Conservation (phyloP, 2,888 invertebrate genomes). For the Diplolepis rosae region DNA sequence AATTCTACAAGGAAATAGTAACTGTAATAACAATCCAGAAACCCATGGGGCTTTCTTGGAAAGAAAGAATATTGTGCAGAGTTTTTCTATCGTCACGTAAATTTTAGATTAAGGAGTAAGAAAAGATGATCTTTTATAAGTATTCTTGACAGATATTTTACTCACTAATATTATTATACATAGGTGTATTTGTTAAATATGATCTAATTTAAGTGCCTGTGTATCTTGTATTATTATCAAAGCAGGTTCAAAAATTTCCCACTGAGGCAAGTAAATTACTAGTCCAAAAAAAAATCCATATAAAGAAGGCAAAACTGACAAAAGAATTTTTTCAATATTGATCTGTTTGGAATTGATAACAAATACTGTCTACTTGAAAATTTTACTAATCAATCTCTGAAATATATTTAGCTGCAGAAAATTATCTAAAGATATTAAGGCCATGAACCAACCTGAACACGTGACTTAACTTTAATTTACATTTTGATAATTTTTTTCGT, state of each 20-base stretch:
- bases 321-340: not conserved
- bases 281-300: not conserved
- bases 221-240: not conserved
- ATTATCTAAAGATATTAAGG: too few relatives aligned
- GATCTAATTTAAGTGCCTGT: slow-evolving; percentile 2
- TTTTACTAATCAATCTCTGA: too few relatives aligned
- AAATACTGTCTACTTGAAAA: too few relatives aligned
- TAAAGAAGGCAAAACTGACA: not conserved
- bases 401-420: too few relatives aligned
- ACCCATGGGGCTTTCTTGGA: not conserved
- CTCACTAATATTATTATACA: slow-evolving; percentile 7
- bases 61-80: not conserved
- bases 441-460: too few relatives aligned
- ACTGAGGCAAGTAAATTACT: not conserved
- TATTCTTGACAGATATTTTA: not conserved
- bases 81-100: not conserved
- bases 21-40: not conserved
- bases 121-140: not conserved
- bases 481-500: too few relatives aligned
- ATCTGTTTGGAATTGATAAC: too few relatives aligned
- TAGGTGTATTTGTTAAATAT: too few relatives aligned
- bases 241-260: not conserved
- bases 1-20: not conserved
- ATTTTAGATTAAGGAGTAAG: not conserved
- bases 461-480: too few relatives aligned